phyloP scores from a whole-genome alignment of 2,888 invertebrate genomes.

The Agapostemon virescens region DNA sequence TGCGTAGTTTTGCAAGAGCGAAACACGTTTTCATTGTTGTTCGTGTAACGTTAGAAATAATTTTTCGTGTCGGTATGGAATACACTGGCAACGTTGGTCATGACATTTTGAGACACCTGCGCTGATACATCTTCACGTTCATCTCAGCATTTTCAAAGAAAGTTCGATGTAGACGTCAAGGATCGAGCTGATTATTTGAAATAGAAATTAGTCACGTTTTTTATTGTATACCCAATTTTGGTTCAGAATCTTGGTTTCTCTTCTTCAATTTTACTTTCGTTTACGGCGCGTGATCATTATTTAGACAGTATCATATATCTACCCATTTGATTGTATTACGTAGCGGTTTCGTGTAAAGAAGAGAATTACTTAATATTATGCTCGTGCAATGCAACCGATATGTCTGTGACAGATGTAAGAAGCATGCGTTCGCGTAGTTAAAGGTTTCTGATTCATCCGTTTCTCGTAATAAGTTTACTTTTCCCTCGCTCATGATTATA shows the following conservation, averaged over 20 bases:
- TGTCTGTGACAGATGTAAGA: slow-evolving; percentile 64
- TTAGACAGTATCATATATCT: slow-evolving; percentile 24
- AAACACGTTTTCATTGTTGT: not conserved
- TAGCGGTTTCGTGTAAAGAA: slow-evolving; percentile 60
- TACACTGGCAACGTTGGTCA: not conserved
- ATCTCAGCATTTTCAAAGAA: slow-evolving; percentile 49
- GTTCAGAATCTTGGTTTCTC: not conserved
- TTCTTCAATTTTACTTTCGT: slow-evolving; percentile 6
- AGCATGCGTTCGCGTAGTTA: slow-evolving; percentile 70
- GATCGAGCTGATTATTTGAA: slow-evolving; percentile 39
- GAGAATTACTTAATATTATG: slow-evolving; percentile 63
- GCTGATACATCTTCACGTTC: slow-evolving; percentile 52
- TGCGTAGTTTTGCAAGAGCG: not conserved
- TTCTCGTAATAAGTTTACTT: slow-evolving; percentile 24
- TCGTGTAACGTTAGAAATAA: not conserved
- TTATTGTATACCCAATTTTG: not conserved
- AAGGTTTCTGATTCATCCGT: slow-evolving; percentile 61
- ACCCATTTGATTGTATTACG: slow-evolving; percentile 50
- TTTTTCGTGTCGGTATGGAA: not conserved
- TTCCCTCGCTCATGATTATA: slow-evolving; percentile 19
- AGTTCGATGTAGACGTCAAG: slow-evolving; percentile 43
- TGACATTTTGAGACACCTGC: not conserved
- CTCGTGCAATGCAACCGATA: slow-evolving; percentile 68
- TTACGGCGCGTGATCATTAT: slow-evolving; percentile 18
- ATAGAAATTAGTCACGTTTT: slow-evolving; percentile 52